phyloP scores from a whole-genome alignment of 2,797 vertebrate genomes.

The Salmo trutta region DNA sequence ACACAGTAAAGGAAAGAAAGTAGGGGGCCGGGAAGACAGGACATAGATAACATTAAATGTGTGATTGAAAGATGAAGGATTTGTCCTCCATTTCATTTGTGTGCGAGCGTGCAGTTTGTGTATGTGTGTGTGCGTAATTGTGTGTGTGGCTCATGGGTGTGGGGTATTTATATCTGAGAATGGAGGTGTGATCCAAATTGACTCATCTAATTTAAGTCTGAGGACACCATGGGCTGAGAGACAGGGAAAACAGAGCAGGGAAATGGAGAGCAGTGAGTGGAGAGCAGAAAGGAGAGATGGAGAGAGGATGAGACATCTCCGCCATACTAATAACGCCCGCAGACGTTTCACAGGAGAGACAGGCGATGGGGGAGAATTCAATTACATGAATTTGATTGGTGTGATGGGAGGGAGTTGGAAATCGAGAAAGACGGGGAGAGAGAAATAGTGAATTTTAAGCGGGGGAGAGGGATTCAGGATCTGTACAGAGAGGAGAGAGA shows the following conservation, averaged over 20 bases:
- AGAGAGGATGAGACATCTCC: slow-evolving; percentile 24
- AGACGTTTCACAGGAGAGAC: slow-evolving; percentile 11
- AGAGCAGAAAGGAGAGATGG: background rate
- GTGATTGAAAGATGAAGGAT: background rate
- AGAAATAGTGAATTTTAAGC: background rate
- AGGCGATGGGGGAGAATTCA: background rate
- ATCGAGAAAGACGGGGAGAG: background rate
- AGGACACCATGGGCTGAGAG: background rate
- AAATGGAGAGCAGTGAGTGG: background rate
- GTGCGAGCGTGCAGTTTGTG: too few relatives aligned
- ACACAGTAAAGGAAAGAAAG: slow-evolving; percentile 9
- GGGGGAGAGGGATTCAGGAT: background rate
- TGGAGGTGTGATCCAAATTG: background rate
- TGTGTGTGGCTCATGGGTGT: background rate
- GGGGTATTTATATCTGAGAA: background rate
- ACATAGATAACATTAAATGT: background rate
- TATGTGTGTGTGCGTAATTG: background rate
- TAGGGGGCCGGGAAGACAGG: background rate
- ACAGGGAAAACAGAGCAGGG: background rate
- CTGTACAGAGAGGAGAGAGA: background rate
- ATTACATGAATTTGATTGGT: slow-evolving; percentile 2
- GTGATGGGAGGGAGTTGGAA: slow-evolving; percentile 3
- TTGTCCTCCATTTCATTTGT: background rate
- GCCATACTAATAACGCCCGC: slow-evolving; percentile 9
- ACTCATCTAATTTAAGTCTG: background rate